These are phyloP conservation scores for Aphelinus certus DNA, from an alignment of 1,140 invertebrate genomes.

Conservation along the genomic window DNA sequence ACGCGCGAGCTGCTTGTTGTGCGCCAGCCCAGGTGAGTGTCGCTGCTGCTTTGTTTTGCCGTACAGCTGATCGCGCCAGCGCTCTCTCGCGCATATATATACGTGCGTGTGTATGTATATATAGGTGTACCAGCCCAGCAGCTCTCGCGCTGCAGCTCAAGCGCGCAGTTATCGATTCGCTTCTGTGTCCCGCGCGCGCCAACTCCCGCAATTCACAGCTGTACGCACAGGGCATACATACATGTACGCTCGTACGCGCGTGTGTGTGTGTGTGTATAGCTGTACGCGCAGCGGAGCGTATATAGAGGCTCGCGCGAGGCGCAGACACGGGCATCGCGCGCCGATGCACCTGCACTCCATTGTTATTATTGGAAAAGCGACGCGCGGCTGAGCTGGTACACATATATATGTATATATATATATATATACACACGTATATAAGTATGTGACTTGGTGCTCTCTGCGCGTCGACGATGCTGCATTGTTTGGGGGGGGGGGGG, in stretches of 20 bases:
- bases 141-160: background rate
- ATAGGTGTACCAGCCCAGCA: background rate
- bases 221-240: too few species aligned
- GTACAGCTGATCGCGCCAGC: constrained; percentile 56
- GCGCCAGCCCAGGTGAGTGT: too few species aligned
- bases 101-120: background rate
- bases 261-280: background rate
- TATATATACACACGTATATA: background rate
- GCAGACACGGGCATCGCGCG: too few species aligned
- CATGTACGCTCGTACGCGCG: background rate
- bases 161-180: constrained; percentile 16
- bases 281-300: too few species aligned
- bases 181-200: too few species aligned
- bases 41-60: constrained; percentile 58
- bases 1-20: too few species aligned
- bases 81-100: too few species aligned
- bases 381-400: background rate
- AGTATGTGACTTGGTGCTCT: too few species aligned
- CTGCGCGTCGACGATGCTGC: background rate
- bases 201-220: background rate
- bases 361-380: too few species aligned
- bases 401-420: background rate
- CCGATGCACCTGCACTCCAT: background rate
- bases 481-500: background rate
- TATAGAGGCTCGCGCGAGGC: too few species aligned